phyloP scores from a whole-genome alignment of 2,113 vertebrate species.

The Psettodes erumei region DNA sequence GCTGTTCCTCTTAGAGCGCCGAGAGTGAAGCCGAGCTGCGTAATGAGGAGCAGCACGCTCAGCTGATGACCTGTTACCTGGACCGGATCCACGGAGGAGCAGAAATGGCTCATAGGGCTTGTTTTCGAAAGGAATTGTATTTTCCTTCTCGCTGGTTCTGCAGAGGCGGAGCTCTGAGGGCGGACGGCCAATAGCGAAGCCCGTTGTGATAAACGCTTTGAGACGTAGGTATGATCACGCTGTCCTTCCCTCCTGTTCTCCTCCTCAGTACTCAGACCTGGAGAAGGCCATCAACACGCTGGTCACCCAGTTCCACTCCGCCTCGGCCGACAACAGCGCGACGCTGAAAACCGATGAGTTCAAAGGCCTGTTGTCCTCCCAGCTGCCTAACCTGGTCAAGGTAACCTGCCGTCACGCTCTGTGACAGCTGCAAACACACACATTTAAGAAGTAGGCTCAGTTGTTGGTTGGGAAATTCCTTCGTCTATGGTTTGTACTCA shows the following conservation, averaged over 20 bases:
- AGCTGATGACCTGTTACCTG: neutral
- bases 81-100: neutral
- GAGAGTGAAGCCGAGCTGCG: neutral
- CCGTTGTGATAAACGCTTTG: too few species aligned
- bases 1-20: neutral
- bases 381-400: constrained; percentile 79
- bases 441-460: neutral
- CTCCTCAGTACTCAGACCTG: constrained; percentile 76
- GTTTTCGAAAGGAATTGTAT: neutral
- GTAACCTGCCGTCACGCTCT: too few species aligned
- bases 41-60: neutral
- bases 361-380: constrained; percentile 77
- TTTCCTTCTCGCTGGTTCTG: neutral
- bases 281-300: constrained; percentile 81
- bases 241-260: neutral
- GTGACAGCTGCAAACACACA: too few species aligned
- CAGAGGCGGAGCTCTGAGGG: neutral
- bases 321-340: constrained; percentile 69
- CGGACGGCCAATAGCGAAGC: neutral
- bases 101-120: neutral
- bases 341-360: constrained; percentile 81
- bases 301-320: constrained; percentile 82
- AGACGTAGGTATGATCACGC: neutral
- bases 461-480: too few species aligned
- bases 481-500: too few species aligned